phyloP scores from a whole-genome alignment of 2,888 invertebrate species.

The Ochropacha duplaris region DNA sequence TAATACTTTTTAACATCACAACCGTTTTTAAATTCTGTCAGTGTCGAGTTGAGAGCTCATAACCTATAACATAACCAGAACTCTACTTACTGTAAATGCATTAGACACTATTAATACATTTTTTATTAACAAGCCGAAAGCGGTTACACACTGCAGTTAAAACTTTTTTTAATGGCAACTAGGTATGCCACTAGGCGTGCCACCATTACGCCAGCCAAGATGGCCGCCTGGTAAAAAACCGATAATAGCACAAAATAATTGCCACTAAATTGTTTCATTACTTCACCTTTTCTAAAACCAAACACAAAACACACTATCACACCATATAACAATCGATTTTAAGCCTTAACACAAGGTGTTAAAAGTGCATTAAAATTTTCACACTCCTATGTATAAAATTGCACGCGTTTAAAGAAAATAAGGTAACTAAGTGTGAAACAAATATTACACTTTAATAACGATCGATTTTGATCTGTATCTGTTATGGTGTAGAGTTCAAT shows the following conservation, averaged over 20 bases:
- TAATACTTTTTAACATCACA: too few species aligned
- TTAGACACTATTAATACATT: neutral
- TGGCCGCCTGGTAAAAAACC: constrained; percentile 59
- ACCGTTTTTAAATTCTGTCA: too few species aligned
- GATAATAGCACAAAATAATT: constrained; percentile 60
- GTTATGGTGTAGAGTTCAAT: constrained; percentile 5
- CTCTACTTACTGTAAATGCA: neutral
- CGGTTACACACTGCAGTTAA: neutral
- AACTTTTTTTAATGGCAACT: neutral
- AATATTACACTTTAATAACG: neutral
- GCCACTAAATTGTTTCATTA: constrained; percentile 68
- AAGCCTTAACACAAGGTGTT: neutral
- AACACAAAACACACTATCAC: constrained; percentile 5
- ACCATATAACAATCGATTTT: neutral
- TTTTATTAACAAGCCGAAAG: neutral
- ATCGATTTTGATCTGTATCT: constrained; percentile 4
- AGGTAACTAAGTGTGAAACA: constrained; percentile 4
- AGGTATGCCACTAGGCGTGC: constrained; percentile 49
- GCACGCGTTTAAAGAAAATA: constrained; percentile 1
- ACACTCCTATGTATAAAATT: neutral
- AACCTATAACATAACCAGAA: too few species aligned
- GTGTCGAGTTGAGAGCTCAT: too few species aligned
- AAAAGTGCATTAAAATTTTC: neutral
- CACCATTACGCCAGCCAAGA: constrained; percentile 50
- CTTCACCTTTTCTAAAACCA: constrained; percentile 49